Base-by-base conservation (phyloP, 2,113 vertebrate genomes). In the Campylomormyrus tamandua region DNA sequence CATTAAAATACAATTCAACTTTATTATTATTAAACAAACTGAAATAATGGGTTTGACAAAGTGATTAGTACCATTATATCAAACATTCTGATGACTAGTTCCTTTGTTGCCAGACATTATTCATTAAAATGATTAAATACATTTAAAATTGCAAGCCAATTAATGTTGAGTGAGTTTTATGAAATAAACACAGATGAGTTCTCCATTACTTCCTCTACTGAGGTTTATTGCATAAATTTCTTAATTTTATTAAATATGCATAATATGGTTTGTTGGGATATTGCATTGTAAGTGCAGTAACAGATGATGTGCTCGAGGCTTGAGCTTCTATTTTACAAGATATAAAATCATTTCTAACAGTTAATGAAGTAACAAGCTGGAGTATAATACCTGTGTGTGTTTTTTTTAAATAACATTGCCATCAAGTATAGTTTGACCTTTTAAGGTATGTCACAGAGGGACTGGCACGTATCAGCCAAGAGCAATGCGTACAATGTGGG, bases 261-360 rank as follows among this genome's bases (percentile, higher is more conserved):
- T 90, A 89, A 45, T 50, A 7, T 17, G 74, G 89, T 80, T 52
- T n/a, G 74, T 84, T 87, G 66, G 90, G 87, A 74, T 45, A 74
- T 88, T 89, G 84, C 70, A 88, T 35, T 21, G 53, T 87, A n/a
- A 88, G 39, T 58, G 85, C 89, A 89, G 52, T 39, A 89, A 89
- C 50, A 48, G 70, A 77, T 89, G 70, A 35, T 85, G 52, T 84
- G 52, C 74, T 53, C 15, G 27, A 89, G 88, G 39, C 31, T 53
- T 53, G 42, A 52, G 85, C 89, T 15, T 46, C 39, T n/a, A 89
- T 7, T 87, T 90, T 83, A 90, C n/a, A 80, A 10, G 45, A 88
- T 80, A 52, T 89, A 90, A 66, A 88, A 53, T 92, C 92, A 91
- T 77, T 87, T 52, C 84, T 77, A 35, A 77, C 70, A 77, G 39